These are phyloP conservation scores for Anastatus disparis DNA, from an alignment of 1,140 invertebrate genomes.

Conservation along the genomic window DNA sequence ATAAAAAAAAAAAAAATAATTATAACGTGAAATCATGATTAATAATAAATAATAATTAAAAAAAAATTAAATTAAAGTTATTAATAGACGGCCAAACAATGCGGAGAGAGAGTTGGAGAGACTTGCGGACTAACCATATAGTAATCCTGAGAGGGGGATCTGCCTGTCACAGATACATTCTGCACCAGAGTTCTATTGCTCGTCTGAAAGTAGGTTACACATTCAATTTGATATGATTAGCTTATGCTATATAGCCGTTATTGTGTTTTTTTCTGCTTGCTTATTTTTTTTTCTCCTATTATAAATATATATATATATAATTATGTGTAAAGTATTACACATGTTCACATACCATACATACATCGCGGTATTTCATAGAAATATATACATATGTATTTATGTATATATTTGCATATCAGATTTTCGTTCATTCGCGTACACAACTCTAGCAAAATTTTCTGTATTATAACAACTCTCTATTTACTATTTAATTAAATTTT, in stretches of 20 bases:
- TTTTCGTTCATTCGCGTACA: background rate
- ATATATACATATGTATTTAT: background rate
- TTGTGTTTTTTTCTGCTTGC: constrained; percentile 43
- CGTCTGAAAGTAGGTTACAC: constrained; percentile 69
- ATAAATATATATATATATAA: constrained; percentile 4
- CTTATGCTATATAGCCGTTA: constrained; percentile 44
- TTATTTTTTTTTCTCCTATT: constrained; percentile 30
- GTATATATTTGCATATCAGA: background rate
- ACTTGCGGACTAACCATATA: constrained; percentile 69
- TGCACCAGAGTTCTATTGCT: constrained; percentile 70
- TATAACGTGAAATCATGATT: constrained; percentile 35
- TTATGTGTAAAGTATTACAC: background rate
- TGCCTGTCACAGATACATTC: constrained; percentile 70
- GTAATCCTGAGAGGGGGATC: constrained; percentile 69
- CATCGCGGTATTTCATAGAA: background rate
- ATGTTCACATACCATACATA: too few species aligned
- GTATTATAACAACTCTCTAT: too few species aligned
- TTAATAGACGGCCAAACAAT: constrained; percentile 66
- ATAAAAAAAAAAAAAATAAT: constrained; percentile 37
- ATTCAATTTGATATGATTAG: constrained; percentile 63
- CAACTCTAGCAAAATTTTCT: background rate
- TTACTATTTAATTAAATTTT: too few species aligned
- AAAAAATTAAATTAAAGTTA: too few species aligned
- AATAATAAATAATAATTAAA: constrained; percentile 58
- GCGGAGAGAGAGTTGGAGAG: constrained; percentile 62